Base-by-base conservation (phyloP, 2,888 invertebrate species). In the Cosmopolites sordidus region DNA sequence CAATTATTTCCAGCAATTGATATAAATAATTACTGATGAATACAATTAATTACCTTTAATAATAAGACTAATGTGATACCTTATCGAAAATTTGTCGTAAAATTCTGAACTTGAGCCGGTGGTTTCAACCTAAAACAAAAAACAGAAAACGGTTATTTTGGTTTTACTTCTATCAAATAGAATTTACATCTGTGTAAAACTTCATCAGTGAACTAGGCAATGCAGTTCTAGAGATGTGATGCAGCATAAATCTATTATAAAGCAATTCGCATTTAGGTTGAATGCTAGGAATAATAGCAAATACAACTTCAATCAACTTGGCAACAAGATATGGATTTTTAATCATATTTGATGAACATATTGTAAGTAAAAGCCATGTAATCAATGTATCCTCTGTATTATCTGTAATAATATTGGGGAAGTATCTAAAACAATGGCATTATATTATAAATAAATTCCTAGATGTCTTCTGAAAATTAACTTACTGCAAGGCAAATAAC, bases 91-190 rank as follows among this genome's bases (percentile, higher is more conserved):
- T 38, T 58, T 58, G 38, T 58, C 98, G 70, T 97, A 99, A 77
- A 99, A 99, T 77, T 99, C 99, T 29, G 93, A 94, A 74, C 92
- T 94, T 63, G 96, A 92, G 8, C 98, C 98, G 8, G 97, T 98
- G 9, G 92, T 92, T 78, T 98, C 98, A 50, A 97, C 92, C 67
- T 96, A 51, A 47, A 51, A 43, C 2, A 40, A 6, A 40, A 16
- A 40, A 12, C 15, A 4, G 15, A 40, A 6, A 16, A 9, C 12
- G 12, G 5, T 33, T 33, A 11, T 33, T 33, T 12, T 27, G 27
- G 27, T 48, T 27, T 16, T 37, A 18, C 12, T 11, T 37, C 6
- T 39, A 18, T 9, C 14, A 30, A 18, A 16, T 8, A 22, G 3
- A n/a, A 51, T 51, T 48, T 51, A 97, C 92, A 66, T 96, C 96